Conservation (phyloP, 2,888 invertebrate genomes). For the Xanthorhoe spadicearia region DNA sequence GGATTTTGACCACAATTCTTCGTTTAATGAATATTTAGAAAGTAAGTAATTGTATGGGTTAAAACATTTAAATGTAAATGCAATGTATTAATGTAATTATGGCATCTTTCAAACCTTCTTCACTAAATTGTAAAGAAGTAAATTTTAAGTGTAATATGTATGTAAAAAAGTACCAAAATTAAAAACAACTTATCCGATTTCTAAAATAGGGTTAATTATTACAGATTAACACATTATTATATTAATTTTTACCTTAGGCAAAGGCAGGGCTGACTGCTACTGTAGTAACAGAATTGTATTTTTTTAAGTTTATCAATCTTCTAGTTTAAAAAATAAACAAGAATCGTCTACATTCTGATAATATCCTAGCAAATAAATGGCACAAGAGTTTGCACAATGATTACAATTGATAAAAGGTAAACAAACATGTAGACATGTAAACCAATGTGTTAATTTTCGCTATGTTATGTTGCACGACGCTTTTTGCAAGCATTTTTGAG, state of each 20-base stretch:
- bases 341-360: too few relatives aligned
- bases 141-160: too few relatives aligned
- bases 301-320: background rate
- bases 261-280: too few relatives aligned
- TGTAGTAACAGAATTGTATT: too few relatives aligned
- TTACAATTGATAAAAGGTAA: conserved; percentile 33
- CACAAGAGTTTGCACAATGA: conserved; percentile 27
- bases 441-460: conserved; percentile 33
- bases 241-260: too few relatives aligned
- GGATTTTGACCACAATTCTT: conserved; percentile 28
- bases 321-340: background rate
- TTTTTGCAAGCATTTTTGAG: conserved; percentile 25
- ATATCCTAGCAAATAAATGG: background rate
- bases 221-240: too few relatives aligned
- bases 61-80: conserved; percentile 10
- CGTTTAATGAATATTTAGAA: conserved; percentile 24
- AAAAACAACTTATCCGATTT: too few relatives aligned
- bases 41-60: conserved; percentile 23
- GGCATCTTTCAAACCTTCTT: too few relatives aligned
- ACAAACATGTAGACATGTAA: conserved; percentile 29
- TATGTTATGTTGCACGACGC: conserved; percentile 6
- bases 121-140: too few relatives aligned
- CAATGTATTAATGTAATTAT: background rate
- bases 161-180: too few relatives aligned
- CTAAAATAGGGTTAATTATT: too few relatives aligned